Evolutionary conservation across 2,888 invertebrate species (phyloP).

Genomic region (Ganaspis brasiliensis): DNA sequence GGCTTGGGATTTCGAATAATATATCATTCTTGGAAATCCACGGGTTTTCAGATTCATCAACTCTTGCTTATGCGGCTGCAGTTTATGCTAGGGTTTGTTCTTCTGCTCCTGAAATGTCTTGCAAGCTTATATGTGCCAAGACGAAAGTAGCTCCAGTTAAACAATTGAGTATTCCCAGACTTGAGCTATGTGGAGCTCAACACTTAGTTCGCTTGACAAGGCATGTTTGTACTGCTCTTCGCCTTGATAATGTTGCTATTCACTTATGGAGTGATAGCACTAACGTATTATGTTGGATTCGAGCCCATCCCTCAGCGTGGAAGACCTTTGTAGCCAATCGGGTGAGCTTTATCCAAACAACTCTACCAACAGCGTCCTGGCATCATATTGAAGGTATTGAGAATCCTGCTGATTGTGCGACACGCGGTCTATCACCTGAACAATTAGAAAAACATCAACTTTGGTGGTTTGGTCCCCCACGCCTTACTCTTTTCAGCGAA

Average conservation of each 20-base stretch:
- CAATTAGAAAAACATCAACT: too few relatives aligned
- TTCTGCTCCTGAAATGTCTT: not conserved
- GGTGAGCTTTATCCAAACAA: too few relatives aligned
- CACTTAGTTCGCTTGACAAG: not conserved
- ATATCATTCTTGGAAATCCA: too few relatives aligned
- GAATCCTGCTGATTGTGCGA: too few relatives aligned
- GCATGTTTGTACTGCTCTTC: not conserved
- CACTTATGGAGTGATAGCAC: slow-evolving; percentile 10
- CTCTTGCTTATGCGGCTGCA: too few relatives aligned
- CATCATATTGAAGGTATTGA: too few relatives aligned
- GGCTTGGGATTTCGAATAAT: not conserved
- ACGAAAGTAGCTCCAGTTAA: not conserved
- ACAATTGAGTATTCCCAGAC: not conserved
- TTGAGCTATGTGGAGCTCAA: not conserved
- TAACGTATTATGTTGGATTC: too few relatives aligned
- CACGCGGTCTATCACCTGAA: too few relatives aligned
- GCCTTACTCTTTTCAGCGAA: not conserved
- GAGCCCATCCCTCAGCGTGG: not conserved
- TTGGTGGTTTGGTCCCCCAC: too few relatives aligned
- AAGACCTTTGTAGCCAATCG: not conserved
- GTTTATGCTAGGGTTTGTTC: not conserved
- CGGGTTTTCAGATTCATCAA: too few relatives aligned
- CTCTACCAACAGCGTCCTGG: too few relatives aligned
- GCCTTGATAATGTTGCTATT: not conserved
- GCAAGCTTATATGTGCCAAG: not conserved